Percentiles rank a stretch among this genome's conserved stretches.
Evolutionary conservation across 2,797 vertebrate species (phyloP).

Genomic region (Gallinago stenura): DNA sequence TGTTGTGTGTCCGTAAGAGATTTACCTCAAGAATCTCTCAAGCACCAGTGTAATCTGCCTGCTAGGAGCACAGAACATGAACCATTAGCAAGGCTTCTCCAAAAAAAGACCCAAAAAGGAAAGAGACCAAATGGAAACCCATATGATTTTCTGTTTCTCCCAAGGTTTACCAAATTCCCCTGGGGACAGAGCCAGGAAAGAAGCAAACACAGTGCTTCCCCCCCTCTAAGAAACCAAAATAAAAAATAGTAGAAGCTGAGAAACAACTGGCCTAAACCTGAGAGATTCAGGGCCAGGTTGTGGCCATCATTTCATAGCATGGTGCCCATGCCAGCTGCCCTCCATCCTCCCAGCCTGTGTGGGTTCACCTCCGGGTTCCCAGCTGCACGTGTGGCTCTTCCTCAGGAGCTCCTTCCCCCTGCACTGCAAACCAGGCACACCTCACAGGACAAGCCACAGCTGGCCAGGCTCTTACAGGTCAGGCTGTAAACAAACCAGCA

Average conservation of each 20-base stretch:
- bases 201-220: neutral
- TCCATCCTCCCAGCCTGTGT: neutral
- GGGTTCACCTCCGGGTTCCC: accelerated
- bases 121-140: neutral
- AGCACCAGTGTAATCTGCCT: neutral
- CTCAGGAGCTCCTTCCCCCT: neutral
- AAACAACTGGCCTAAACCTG: neutral
- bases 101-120: neutral
- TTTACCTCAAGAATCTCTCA: neutral
- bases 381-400: accelerated
- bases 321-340: neutral
- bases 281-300: neutral
- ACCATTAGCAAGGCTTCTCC: neutral
- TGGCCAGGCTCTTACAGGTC: neutral
- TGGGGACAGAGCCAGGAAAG: accelerated
- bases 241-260: neutral
- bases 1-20: neutral
- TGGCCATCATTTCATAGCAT: neutral
- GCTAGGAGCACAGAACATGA: neutral
- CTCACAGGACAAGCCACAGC: accelerated
- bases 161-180: neutral
- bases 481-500: accelerated
- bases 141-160: neutral
- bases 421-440: neutral
- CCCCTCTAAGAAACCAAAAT: neutral